phyloP scores from a whole-genome alignment of 2,797 vertebrate species.

The Ctenopoma multispine region DNA sequence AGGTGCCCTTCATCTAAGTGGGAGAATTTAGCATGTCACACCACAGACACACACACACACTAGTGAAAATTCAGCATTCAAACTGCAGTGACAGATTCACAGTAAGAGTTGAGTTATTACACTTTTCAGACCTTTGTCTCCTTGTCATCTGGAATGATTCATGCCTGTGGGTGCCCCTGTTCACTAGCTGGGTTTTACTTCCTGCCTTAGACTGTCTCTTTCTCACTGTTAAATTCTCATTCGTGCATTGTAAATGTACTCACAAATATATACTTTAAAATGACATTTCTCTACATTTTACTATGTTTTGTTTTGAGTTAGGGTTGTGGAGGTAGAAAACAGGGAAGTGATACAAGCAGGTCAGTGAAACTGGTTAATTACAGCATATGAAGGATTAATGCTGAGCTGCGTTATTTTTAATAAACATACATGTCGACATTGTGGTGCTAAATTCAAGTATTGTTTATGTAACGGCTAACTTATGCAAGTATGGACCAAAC shows the following conservation, averaged over 20 bases:
- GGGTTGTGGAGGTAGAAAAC: no score
- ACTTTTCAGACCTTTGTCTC: conserved; percentile 77
- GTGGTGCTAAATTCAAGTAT: no score
- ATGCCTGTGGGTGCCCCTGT: conserved; percentile 57
- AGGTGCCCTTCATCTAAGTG: conserved; percentile 71
- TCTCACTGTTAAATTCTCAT: conserved; percentile 48
- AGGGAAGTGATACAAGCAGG: background rate
- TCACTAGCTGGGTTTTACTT: conserved; percentile 15
- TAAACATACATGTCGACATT: no score
- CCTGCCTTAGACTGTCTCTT: conserved; percentile 44
- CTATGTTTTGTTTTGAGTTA: no score
- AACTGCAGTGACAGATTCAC: conserved; percentile 64
- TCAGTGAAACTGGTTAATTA: no score
- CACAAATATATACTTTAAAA: no score
- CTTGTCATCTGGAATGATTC: conserved; percentile 76
- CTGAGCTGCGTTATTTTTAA: no score
- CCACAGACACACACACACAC: conserved; percentile 34
- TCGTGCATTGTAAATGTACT: conserved; percentile 21
- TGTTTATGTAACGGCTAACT: no score
- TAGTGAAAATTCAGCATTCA: conserved; percentile 46
- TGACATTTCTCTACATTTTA: no score
- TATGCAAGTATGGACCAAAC: no score
- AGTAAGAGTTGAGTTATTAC: conserved; percentile 73
- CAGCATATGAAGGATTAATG: no score
- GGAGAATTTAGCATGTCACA: conserved; percentile 51